Base-by-base conservation (phyloP, 2,113 vertebrate genomes). In the Pygoscelis antarcticus region DNA sequence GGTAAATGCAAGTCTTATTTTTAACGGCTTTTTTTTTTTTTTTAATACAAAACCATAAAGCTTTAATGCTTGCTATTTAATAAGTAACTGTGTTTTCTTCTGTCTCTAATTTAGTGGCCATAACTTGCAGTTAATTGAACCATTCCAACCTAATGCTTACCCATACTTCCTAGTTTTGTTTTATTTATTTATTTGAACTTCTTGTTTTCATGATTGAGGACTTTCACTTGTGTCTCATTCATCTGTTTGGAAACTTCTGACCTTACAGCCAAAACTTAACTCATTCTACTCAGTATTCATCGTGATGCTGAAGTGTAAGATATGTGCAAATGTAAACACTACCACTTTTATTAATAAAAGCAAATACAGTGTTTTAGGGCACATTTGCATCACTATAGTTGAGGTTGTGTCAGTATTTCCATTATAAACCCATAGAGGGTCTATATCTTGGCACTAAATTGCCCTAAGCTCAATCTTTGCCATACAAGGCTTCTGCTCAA, bases 111-210 rank as follows among this genome's bases (percentile, higher is more conserved):
- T 96, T 96, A 93, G 92, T 97, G 96, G 96, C 84, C 95, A 87
- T 96, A 83, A 94, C 83, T 94, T 95, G 95, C 91, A 97, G 94
- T 97, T 97, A 96, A 96, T 97, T 97, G 93, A 97, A 97, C 96
- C 96, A 97, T 98, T 97, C 96, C 96, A 96, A 93, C 94, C 72
- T 97, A 96, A 95, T 92, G 94, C 95, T 97, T 97, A 89, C 91
- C 89, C 96, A 66, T 96, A 95, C 95, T 97, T 96, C 93, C 92
- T 96, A 92, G 91, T 96, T 94, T 96, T 96, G 91, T 95, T 96
- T 96, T 97, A 93, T 97, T 97, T 97, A 97, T 97, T 98, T 97
- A 97, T 97, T 97, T 97, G 95, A 97, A 97, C 86, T 92, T 95
- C 68, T 78, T 91, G 77, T 95, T 97, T 93, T 94, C 93, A 34